These are phyloP conservation scores for Nyleta sp. DNA, from an alignment of 2,888 invertebrate species.

Conservation along the genomic window DNA sequence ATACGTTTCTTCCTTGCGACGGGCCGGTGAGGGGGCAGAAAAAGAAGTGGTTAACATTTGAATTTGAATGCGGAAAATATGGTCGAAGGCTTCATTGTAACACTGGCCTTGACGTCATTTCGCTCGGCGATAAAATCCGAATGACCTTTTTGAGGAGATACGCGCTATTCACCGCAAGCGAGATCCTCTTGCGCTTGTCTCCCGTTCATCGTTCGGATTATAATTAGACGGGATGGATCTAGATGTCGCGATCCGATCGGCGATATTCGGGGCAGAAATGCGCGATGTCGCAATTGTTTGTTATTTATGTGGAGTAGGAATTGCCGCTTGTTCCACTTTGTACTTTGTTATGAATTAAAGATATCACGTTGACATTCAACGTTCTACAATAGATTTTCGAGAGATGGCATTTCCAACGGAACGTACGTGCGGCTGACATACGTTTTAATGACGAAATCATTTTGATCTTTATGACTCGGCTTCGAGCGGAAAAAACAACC, in stretches of 20 bases:
- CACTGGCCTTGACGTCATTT: slow-evolving; percentile 62
- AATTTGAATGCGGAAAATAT: slow-evolving; percentile 57
- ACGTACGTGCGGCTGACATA: slow-evolving; percentile 14
- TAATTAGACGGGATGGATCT: slow-evolving; percentile 43
- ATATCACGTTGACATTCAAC: slow-evolving; percentile 61
- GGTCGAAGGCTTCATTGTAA: slow-evolving; percentile 49
- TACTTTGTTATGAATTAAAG: slow-evolving; percentile 54
- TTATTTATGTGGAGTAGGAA: slow-evolving; percentile 42
- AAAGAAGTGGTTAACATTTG: slow-evolving; percentile 36
- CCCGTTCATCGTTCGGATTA: slow-evolving; percentile 29
- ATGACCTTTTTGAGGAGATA: slow-evolving; percentile 68
- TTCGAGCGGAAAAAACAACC: slow-evolving; percentile 3
- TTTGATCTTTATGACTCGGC: neutral
- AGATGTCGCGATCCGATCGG: slow-evolving; percentile 30
- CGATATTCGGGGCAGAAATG: slow-evolving; percentile 11
- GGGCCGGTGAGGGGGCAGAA: neutral
- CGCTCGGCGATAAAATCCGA: slow-evolving; percentile 70
- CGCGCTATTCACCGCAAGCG: slow-evolving; percentile 21
- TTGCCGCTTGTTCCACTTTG: slow-evolving; percentile 33
- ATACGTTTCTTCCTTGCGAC: slow-evolving; percentile 7
- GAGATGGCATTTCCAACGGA: slow-evolving; percentile 54
- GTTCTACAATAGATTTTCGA: slow-evolving; percentile 52
- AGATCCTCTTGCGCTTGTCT: slow-evolving; percentile 27
- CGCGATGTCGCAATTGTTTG: slow-evolving; percentile 17
- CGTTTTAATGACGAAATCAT: neutral